Conservation (phyloP, 2,797 vertebrate species). For the Loris lydekkerianus region DNA sequence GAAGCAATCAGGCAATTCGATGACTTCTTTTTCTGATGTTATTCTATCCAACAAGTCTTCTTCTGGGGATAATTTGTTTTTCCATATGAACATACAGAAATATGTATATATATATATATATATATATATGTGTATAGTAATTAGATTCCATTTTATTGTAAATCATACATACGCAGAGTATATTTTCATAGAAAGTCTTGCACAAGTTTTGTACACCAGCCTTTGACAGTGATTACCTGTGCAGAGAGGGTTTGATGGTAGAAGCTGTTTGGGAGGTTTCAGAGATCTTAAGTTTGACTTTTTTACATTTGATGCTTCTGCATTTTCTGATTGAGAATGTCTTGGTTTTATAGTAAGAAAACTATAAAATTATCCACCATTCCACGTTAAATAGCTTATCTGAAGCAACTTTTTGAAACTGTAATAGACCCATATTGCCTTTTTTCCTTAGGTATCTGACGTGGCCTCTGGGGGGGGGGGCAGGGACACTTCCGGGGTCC, state of each 20-base stretch:
- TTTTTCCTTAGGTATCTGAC: neutral
- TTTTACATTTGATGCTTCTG: neutral
- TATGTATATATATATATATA: neutral
- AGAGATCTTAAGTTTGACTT: neutral
- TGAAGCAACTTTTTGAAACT: neutral
- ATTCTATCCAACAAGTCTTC: neutral
- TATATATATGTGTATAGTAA: neutral
- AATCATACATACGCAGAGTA: neutral
- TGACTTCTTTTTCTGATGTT: neutral
- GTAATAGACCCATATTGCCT: neutral
- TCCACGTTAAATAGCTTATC: neutral
- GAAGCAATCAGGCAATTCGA: neutral
- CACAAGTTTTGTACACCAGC: neutral
- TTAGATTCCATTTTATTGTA: neutral
- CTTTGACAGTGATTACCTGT: neutral
- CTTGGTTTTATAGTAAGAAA: constrained; percentile 40
- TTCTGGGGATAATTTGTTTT: neutral
- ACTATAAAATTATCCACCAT: neutral
- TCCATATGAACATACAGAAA: neutral
- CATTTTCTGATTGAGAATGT: neutral
- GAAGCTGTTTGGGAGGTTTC: neutral
- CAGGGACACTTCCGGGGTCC: neutral
- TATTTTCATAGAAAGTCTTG: constrained; percentile 30
- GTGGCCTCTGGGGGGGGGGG: neutral
- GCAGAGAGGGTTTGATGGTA: neutral